Evolutionary conservation across 2,113 vertebrate genomes (phyloP).

Genomic region (Leptobrachium ailaonicum): DNA sequence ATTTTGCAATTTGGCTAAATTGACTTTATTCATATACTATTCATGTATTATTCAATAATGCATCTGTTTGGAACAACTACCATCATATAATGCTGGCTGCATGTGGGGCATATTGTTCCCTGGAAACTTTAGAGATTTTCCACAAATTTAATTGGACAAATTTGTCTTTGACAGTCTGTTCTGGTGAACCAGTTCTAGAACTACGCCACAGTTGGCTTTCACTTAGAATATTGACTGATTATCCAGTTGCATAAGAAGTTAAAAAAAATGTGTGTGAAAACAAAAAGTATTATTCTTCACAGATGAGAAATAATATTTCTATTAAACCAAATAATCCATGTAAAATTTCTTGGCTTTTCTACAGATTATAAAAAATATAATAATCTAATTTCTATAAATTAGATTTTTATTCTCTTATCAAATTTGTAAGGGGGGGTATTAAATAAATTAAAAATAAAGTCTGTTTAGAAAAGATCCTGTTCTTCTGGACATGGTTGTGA

Average conservation of each 20-base stretch:
- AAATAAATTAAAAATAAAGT: background rate
- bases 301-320: background rate
- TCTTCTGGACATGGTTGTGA: conserved; percentile 21
- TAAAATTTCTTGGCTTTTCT: background rate
- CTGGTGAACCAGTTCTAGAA: background rate
- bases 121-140: too few relatives aligned
- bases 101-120: background rate
- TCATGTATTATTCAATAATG: too few relatives aligned
- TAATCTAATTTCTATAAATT: too few relatives aligned
- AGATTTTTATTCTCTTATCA: background rate
- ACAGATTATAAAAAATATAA: background rate
- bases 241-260: background rate
- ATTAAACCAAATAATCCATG: conserved; percentile 1
- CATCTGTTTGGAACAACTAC: background rate
- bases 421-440: background rate
- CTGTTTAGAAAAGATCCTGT: background rate
- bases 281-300: background rate
- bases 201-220: background rate
- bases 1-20: too few relatives aligned
- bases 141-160: background rate
- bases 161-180: background rate
- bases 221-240: background rate
- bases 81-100: conserved; percentile 8
- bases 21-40: too few relatives aligned
- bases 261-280: background rate